phyloP scores from a whole-genome alignment of 2,113 vertebrate genomes.

The Lophius piscatorius region DNA sequence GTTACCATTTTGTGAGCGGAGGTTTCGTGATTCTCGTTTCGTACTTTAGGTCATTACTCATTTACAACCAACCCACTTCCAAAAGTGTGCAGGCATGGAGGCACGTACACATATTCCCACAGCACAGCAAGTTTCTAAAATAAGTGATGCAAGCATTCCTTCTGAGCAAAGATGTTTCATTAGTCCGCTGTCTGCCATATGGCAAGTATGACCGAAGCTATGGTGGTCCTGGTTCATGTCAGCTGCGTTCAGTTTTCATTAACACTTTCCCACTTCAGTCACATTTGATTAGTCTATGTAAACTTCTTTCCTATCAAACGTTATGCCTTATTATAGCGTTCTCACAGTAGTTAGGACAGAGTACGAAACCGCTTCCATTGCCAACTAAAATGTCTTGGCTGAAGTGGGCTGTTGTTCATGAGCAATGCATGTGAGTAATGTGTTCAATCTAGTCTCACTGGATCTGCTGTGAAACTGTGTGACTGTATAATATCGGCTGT shows the following conservation, averaged over 20 bases:
- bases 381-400: slow-evolving; percentile 45
- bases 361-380: slow-evolving; percentile 25
- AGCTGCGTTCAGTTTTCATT: background rate
- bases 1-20: no score
- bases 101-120: slow-evolving; percentile 13
- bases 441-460: slow-evolving; percentile 8
- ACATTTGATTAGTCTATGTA: slow-evolving; percentile 6
- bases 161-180: slow-evolving; percentile 4
- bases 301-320: slow-evolving; percentile 5
- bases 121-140: slow-evolving; percentile 9
- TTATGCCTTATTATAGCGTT: slow-evolving; percentile 19
- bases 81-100: background rate
- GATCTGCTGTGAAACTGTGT: slow-evolving; percentile 10
- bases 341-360: slow-evolving; percentile 48
- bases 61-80: background rate
- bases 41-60: slow-evolving; percentile 3
- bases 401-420: slow-evolving; percentile 1
- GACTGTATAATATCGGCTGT: slow-evolving; percentile 38
- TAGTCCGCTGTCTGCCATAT: slow-evolving; percentile 7
- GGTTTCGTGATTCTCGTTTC: background rate
- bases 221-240: background rate
- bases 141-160: slow-evolving; percentile 5
- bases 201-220: background rate
- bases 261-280: slow-evolving; percentile 14
- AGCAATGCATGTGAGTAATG: slow-evolving; percentile 42